Percentiles rank a stretch among this genome's conserved stretches.
Evolutionary conservation across 2,888 invertebrate species (phyloP).

Genomic region (Chelonus formosanus): DNA sequence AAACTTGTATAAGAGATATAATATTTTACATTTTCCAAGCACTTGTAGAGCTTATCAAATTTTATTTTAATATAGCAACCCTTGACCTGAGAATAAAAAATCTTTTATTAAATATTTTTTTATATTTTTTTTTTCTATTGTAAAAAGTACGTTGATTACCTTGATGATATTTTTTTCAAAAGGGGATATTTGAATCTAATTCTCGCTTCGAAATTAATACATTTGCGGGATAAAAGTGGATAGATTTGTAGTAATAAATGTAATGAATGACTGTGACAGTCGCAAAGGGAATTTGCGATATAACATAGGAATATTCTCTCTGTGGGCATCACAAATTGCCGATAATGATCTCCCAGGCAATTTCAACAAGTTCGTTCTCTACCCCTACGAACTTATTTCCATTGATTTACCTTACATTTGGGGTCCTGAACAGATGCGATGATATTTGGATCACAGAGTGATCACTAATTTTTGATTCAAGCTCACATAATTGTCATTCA

Average conservation of each 20-base stretch:
- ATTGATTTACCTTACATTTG: slow-evolving; percentile 46
- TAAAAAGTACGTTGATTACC: neutral
- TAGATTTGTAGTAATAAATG: no score
- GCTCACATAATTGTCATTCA: neutral
- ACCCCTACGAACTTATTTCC: slow-evolving; percentile 43
- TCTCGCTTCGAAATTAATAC: no score
- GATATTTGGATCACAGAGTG: slow-evolving; percentile 20
- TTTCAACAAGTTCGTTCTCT: slow-evolving; percentile 31
- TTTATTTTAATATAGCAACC: neutral
- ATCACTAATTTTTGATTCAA: slow-evolving; percentile 12
- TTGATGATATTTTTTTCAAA: no score
- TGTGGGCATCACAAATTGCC: slow-evolving; percentile 41
- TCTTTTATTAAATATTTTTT: neutral
- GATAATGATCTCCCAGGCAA: slow-evolving; percentile 45
- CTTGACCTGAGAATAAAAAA: slow-evolving; percentile 6
- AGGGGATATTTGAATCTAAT: no score
- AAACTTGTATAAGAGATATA: neutral
- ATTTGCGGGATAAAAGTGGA: no score
- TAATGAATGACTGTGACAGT: no score
- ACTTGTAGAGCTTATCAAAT: slow-evolving; percentile 11
- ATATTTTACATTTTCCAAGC: neutral
- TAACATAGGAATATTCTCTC: slow-evolving; percentile 3
- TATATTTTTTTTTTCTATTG: neutral
- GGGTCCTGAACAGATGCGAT: slow-evolving; percentile 49
- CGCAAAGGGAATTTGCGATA: slow-evolving; percentile 5